Base-by-base conservation (phyloP, 2,888 invertebrate genomes). In the Cheiracanthium punctorium region DNA sequence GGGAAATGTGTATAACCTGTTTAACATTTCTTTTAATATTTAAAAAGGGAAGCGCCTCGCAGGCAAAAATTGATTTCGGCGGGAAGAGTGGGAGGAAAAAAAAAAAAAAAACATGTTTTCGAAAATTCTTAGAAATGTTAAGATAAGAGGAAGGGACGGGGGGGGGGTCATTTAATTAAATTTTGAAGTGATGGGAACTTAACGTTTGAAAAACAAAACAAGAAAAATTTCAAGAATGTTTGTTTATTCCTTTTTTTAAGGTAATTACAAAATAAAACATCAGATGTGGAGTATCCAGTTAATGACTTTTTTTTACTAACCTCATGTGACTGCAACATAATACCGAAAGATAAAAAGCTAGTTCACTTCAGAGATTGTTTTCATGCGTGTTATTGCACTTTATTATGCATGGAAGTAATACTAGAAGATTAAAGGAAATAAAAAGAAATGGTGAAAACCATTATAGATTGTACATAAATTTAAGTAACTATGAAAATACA, bases 11-110 rank as follows among this genome's bases (percentile, higher is more conserved):
- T 28, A 28, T 70, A 75, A 82, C 82, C 82, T 75, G 76, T 76
- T 76, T 82, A 76, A 82, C 82, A 76, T 82, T 82, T 76, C 82
- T 71, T 28, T 82, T 82, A 76, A 82, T 82, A 82, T 82, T 76
- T 72, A 76, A 65, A 41, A 58, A 24, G 58, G 17, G 43, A 17
- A 48, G 43, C 7, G 43, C 10, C 43, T 17, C 14, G 1, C 14
- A 48, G 17, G 43, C 64, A 69, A 75, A 70, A 82, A 81, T 58
- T 58, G 58, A 58, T 48, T 48, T 48, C 14, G 1, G 43, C 48
- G 4, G 2, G 48, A 37, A n/a, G n/a, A n/a, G n/a, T n/a, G 37
- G 37, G 37, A 37, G 37, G 37, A 37, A 37, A 17, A 48, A 48
- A 37, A 37, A 37, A 37, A 37, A 8, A 37, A 48, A 48, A 48